Base-by-base conservation (phyloP, 1,140 invertebrate species). In the Caenorhabditis tropicalis region DNA sequence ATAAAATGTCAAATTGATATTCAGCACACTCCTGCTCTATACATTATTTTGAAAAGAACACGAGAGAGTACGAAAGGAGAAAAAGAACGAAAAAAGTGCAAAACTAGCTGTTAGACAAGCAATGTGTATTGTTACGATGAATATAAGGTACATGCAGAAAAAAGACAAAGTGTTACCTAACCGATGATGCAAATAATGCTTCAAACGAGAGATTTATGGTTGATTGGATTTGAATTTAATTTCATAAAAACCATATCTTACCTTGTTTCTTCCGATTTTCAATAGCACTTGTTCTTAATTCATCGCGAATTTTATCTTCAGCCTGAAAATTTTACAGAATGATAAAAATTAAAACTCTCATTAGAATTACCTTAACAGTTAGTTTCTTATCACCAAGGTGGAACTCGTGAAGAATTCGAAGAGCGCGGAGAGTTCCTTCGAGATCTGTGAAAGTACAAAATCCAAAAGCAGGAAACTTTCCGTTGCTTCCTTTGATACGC, bases 381-480 rank as follows among this genome's bases (percentile, higher is more conserved):
- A 99, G 92, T 90, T 95, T 95, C 91, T 97, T 98, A 49, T 96
- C 96, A 56, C 95, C 96, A 86, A 99, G 94, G 92, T 95, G 94
- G 92, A 96, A 94, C 88, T 98, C 96, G 92, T 99, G 96, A 10
- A 99, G 93, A 82, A 99, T 92, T 80, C 97, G 93, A 82, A 99
- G 96, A 88, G 97, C 96, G 88, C 97, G 93, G 81, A 98, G 93
- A 31, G 96, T 98, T 1, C 96, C 95, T 92, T 98, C 96, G 24
- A 97, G 96, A 82, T 96, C 95, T 74, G 94, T 95, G 93, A 94
- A 96, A 92, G 99, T 98, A 93, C 97, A 99, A 92, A 99, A 99
- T 29, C 97, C 98, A 93, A 99, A 99, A 12, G 95, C 96, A 21
- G 65, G 58, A 31, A 83, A 94, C 89, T 94, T 94, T 79, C 94